Conservation (phyloP, 2,888 invertebrate genomes). For the Acanthosepion lycidas region DNA sequence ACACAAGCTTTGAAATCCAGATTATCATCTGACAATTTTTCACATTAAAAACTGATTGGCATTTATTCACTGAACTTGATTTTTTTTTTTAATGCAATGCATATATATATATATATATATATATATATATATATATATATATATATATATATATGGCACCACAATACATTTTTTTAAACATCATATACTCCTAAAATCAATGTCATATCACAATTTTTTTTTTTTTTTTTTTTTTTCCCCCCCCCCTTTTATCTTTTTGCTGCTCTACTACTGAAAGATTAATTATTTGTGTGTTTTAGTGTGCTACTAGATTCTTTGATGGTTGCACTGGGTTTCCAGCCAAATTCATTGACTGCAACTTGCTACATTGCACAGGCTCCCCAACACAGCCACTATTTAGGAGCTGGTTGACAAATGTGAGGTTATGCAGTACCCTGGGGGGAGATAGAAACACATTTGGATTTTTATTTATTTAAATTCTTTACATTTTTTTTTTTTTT, state of each 20-base stretch:
- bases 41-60: background rate
- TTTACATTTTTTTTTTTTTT: background rate
- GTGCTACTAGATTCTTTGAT: background rate
- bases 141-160: background rate
- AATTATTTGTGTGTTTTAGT: slow-evolving; percentile 33
- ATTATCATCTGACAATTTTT: background rate
- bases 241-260: background rate
- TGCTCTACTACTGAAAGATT: background rate
- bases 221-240: background rate
- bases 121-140: too few species aligned
- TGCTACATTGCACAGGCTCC: slow-evolving; percentile 33
- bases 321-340: slow-evolving; percentile 33
- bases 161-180: background rate
- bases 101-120: background rate
- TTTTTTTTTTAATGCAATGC: background rate
- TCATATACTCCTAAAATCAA: slow-evolving; percentile 21
- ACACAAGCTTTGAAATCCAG: background rate
- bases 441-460: slow-evolving; percentile 40
- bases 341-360: slow-evolving; percentile 21
- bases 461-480: slow-evolving; percentile 20
- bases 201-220: background rate
- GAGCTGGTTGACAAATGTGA: slow-evolving; percentile 46
- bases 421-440: slow-evolving; percentile 48
- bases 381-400: slow-evolving; percentile 36
- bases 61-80: background rate